phyloP scores from a whole-genome alignment of 2,797 vertebrate genomes.

The Petrocephalus sullivani region DNA sequence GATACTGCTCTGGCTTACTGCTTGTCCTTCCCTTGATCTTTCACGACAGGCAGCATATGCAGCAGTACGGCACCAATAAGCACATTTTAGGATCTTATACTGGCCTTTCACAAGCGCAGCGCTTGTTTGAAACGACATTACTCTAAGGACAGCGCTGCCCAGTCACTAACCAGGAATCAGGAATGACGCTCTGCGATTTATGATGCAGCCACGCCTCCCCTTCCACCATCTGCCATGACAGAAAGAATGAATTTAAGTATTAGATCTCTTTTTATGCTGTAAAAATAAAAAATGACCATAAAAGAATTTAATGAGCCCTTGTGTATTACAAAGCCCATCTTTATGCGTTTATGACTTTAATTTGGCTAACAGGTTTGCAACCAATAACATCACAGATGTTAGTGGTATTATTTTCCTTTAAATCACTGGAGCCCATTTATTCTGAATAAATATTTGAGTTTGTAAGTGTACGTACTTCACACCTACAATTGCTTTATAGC shows the following conservation, averaged over 20 bases:
- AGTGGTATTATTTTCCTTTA: background rate
- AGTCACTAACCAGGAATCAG: background rate
- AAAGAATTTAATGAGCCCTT: background rate
- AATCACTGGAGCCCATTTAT: background rate
- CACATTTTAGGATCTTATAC: background rate
- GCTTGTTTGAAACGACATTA: background rate
- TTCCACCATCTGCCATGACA: background rate
- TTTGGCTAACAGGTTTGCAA: background rate
- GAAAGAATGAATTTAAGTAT: slow-evolving; percentile 8
- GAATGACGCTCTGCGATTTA: background rate
- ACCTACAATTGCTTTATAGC: slow-evolving; percentile 35
- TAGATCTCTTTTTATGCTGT: background rate
- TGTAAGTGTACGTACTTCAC: slow-evolving; percentile 15
- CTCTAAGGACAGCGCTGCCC: background rate
- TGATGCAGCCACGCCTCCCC: background rate
- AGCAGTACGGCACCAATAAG: background rate
- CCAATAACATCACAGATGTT: slow-evolving; percentile 2
- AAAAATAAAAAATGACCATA: background rate
- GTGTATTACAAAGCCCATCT: background rate
- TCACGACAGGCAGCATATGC: background rate
- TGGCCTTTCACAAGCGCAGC: background rate
- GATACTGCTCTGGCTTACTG: background rate
- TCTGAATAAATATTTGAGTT: background rate
- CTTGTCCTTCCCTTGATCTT: background rate
- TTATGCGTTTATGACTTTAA: background rate